A percentile compares a stretch with the other conserved stretches of the same genome.
These are phyloP conservation scores for Hyposoter didymator DNA, from an alignment of 2,888 invertebrate genomes.

Conservation along the genomic window DNA sequence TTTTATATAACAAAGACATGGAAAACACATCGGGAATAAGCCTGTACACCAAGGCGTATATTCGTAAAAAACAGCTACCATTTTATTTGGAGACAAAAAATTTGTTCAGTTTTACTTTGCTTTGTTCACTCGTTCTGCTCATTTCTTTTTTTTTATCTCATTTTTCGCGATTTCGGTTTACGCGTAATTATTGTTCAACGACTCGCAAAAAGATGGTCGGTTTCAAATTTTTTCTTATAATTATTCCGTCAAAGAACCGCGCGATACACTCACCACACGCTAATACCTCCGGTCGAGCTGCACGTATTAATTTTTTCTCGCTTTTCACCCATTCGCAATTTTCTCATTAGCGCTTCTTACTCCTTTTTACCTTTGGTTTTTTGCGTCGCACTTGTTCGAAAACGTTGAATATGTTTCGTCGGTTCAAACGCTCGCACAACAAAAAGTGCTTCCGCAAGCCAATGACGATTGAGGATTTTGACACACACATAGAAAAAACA, in stretches of 20 bases:
- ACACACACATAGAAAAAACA: neutral
- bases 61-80: slow-evolving; percentile 78
- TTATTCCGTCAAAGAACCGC: slow-evolving; percentile 1
- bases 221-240: neutral
- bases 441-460: neutral
- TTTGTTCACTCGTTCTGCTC: slow-evolving; percentile 28
- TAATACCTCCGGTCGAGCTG: neutral
- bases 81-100: slow-evolving; percentile 41
- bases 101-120: neutral
- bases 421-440: slow-evolving; percentile 7
- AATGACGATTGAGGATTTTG: neutral
- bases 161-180: neutral
- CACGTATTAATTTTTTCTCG: neutral
- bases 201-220: neutral
- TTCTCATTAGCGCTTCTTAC: neutral
- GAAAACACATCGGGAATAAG: slow-evolving; percentile 78
- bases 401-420: slow-evolving; percentile 5
- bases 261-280: neutral
- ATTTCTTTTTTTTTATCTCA: neutral
- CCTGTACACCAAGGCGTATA: slow-evolving; percentile 71
- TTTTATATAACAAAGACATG: slow-evolving; percentile 79
- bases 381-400: neutral
- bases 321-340: neutral
- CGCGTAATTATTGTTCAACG: slow-evolving; percentile 29
- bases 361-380: slow-evolving; percentile 38